These are phyloP conservation scores for Isurus oxyrinchus DNA, from an alignment of 2,113 vertebrate species.

Conservation along the genomic window DNA sequence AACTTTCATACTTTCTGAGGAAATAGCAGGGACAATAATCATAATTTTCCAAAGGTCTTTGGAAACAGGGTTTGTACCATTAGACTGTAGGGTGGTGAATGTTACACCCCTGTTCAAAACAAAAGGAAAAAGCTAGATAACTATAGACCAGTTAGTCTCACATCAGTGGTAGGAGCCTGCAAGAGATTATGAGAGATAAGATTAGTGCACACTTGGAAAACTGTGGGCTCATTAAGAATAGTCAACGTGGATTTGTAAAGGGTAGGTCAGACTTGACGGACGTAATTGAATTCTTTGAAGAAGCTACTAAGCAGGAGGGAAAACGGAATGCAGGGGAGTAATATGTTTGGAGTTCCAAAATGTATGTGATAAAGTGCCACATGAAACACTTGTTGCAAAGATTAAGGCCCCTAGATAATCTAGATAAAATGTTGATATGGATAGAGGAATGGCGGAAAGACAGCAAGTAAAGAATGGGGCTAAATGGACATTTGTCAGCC, in stretches of 20 bases:
- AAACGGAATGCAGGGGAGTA: not conserved
- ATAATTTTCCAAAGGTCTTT: not conserved
- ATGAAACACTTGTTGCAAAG: not conserved
- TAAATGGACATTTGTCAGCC: not conserved
- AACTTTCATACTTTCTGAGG: not conserved
- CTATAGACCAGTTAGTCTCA: not conserved
- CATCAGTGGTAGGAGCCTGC: not conserved
- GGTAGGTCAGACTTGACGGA: not conserved
- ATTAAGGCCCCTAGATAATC: not conserved
- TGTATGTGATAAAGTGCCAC: not conserved
- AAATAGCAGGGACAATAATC: not conserved
- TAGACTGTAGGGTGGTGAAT: not conserved
- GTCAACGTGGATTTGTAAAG: not conserved
- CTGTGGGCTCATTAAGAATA: not conserved
- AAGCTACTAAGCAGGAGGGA: not conserved
- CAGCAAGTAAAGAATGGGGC: not conserved
- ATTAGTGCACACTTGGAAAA: not conserved
- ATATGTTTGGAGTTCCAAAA: not conserved
- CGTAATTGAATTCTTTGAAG: not conserved
- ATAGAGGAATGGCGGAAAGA: not conserved
- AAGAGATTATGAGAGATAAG: not conserved
- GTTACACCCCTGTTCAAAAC: not conserved
- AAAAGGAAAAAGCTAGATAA: not conserved
- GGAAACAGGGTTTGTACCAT: not conserved
- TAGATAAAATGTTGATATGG: not conserved